phyloP scores from a whole-genome alignment of 2,888 invertebrate genomes.

The Phyllotreta striolata region DNA sequence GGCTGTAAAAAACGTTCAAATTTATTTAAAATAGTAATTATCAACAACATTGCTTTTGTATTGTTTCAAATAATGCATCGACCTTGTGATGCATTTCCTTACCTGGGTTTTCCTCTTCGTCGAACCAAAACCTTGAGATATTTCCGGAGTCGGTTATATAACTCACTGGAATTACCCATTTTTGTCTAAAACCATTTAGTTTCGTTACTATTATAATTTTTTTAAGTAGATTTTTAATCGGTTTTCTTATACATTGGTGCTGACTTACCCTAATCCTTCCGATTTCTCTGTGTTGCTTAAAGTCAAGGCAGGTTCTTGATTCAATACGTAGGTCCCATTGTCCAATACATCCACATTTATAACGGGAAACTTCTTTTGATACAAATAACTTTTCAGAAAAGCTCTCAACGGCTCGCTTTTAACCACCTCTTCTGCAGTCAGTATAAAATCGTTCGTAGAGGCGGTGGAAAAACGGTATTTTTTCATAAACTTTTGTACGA shows the following conservation, averaged over 20 bases:
- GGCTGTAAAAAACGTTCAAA: slow-evolving; percentile 60
- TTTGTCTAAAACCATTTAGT: slow-evolving; percentile 56
- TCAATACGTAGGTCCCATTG: slow-evolving; percentile 64
- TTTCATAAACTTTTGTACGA: slow-evolving; percentile 75
- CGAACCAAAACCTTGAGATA: slow-evolving; percentile 46
- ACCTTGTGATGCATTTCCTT: slow-evolving; percentile 44
- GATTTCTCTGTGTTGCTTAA: slow-evolving; percentile 58
- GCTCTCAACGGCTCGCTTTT: slow-evolving; percentile 63
- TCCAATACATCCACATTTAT: slow-evolving; percentile 65
- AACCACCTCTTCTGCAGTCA: slow-evolving; percentile 66
- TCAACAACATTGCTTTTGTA: background rate
- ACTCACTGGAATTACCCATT: slow-evolving; percentile 85
- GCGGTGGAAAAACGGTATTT: slow-evolving; percentile 75
- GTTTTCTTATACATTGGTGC: background rate
- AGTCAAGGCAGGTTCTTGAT: slow-evolving; percentile 76
- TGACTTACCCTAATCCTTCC: slow-evolving; percentile 56
- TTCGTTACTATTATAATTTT: too few species aligned
- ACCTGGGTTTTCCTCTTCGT: slow-evolving; percentile 64
- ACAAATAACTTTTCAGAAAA: slow-evolving; percentile 84
- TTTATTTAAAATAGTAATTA: too few species aligned
- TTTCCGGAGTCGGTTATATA: slow-evolving; percentile 64
- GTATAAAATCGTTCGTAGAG: slow-evolving; percentile 77
- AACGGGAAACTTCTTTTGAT: slow-evolving; percentile 84
- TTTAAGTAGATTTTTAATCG: too few species aligned
- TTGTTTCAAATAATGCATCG: too few species aligned